Evolutionary conservation across 2,797 vertebrate genomes (phyloP).

Genomic region (Hypotaenidia philippensis): DNA sequence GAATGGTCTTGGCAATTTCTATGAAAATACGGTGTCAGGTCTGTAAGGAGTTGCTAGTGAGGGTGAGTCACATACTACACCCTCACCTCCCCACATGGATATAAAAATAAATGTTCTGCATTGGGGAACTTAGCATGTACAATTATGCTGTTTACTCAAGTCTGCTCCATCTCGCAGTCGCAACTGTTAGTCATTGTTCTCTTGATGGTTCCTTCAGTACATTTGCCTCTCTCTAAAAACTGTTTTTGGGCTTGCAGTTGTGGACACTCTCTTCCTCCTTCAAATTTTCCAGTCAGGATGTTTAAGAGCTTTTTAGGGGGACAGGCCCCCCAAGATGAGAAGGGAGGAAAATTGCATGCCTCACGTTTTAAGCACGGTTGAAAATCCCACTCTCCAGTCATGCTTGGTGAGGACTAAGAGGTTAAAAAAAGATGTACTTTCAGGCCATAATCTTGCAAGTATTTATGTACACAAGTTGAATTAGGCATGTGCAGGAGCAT

Average conservation of each 20-base stretch:
- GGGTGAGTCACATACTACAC: neutral
- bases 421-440: neutral
- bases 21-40: neutral
- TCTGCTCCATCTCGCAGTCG: neutral
- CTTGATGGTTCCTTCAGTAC: neutral
- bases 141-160: neutral
- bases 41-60: neutral
- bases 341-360: neutral
- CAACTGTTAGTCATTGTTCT: neutral
- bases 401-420: neutral
- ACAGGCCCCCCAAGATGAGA: neutral
- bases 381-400: neutral
- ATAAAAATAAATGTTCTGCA: constrained; percentile 19
- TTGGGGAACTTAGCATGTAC: neutral
- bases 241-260: neutral
- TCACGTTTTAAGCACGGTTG: neutral
- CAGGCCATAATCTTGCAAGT: neutral
- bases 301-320: neutral
- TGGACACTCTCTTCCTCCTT: neutral
- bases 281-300: neutral
- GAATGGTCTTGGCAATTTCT: neutral
- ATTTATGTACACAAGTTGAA: neutral
- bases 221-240: neutral
- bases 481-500: neutral
- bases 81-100: neutral